These are phyloP conservation scores for Temnothorax ravouxi DNA, from an alignment of 2,888 invertebrate genomes.

Conservation along the genomic window DNA sequence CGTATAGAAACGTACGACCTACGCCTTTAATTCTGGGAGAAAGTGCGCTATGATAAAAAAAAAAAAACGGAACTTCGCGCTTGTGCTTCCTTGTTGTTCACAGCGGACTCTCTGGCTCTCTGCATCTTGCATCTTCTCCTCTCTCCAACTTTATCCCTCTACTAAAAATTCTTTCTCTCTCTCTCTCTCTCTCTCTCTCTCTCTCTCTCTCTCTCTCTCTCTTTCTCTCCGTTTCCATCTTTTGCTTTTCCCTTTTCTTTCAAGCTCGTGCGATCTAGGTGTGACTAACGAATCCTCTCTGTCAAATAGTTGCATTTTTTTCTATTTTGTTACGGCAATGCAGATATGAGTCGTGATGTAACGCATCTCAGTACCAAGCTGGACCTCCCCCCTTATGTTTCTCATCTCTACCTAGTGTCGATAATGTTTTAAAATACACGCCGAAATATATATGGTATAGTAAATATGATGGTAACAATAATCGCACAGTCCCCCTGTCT, in stretches of 20 bases:
- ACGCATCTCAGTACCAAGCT: conserved; percentile 24
- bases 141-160: neutral
- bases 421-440: conserved; percentile 22
- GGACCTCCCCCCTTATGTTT: neutral
- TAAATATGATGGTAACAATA: neutral
- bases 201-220: conserved; percentile 64
- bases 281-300: conserved; percentile 4
- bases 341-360: conserved; percentile 5
- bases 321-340: conserved; percentile 7
- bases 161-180: conserved; percentile 52
- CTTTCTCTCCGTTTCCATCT: conserved; percentile 54
- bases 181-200: conserved; percentile 63
- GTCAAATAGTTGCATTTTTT: neutral
- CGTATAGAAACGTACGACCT: neutral
- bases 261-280: conserved; percentile 15
- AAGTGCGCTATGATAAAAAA: neutral
- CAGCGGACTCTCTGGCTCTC: neutral
- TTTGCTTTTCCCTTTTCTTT: conserved; percentile 50
- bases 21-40: neutral
- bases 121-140: neutral
- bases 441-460: neutral
- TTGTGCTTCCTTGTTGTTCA: conserved; percentile 4
- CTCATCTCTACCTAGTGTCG: neutral
- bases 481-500: neutral
- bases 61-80: neutral